Evolutionary conservation across 1,140 invertebrate species (phyloP).

Genomic region (Apis cerana): DNA sequence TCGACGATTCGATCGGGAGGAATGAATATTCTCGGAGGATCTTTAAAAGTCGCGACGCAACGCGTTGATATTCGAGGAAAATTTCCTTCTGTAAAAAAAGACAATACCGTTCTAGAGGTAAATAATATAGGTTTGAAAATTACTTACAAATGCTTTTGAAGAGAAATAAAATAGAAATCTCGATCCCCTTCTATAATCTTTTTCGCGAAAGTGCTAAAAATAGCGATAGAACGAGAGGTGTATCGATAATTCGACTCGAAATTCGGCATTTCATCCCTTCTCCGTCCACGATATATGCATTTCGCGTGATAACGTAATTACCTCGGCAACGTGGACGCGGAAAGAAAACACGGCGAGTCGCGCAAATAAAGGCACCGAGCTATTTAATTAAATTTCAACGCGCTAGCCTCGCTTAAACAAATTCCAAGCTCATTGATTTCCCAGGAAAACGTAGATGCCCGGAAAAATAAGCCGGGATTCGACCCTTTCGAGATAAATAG

Average conservation of each 20-base stretch:
- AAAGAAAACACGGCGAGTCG: background rate
- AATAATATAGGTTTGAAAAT: no score
- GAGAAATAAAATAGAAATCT: no score
- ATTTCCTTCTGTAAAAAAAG: no score
- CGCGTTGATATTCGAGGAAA: no score
- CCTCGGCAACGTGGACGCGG: background rate
- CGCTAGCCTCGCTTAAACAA: background rate
- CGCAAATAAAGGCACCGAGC: slow-evolving; percentile 20
- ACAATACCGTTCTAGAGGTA: no score
- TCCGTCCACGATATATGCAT: background rate
- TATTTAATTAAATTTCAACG: slow-evolving; percentile 45
- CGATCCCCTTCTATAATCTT: no score
- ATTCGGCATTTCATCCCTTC: background rate
- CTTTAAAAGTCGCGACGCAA: no score
- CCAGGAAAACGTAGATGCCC: background rate
- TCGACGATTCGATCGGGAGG: no score
- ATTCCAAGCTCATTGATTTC: background rate
- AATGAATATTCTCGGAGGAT: no score
- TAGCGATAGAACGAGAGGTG: background rate
- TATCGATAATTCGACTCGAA: background rate
- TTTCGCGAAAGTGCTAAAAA: no score
- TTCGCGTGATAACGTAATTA: slow-evolving; percentile 8
- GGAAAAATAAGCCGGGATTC: background rate
- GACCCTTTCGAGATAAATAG: no score
- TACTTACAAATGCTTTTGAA: no score